These are phyloP conservation scores for Cyprinodon brontotheroides DNA, from an alignment of 2,113 vertebrate species.

Conservation along the genomic window DNA sequence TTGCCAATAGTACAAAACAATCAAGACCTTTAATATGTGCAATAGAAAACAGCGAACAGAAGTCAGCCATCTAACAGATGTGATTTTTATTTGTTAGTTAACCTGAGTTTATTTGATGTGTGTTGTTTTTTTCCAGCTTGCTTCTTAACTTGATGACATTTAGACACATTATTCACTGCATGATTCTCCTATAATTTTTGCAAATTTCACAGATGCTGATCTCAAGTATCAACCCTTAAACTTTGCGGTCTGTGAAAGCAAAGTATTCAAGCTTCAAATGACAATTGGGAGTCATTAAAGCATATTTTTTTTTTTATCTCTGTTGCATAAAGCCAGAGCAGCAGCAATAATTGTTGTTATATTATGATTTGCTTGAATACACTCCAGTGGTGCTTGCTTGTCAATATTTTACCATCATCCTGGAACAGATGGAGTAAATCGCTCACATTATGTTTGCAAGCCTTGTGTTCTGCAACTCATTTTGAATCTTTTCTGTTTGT, in stretches of 20 bases:
- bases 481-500: slow-evolving; percentile 52
- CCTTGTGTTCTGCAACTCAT: slow-evolving; percentile 37
- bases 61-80: not conserved
- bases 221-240: not conserved
- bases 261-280: slow-evolving; percentile 50
- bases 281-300: slow-evolving; percentile 36
- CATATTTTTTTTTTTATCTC: slow-evolving; percentile 6
- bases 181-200: not conserved
- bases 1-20: not conserved
- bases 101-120: slow-evolving; percentile 2
- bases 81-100: not conserved
- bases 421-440: slow-evolving; percentile 32
- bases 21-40: not conserved
- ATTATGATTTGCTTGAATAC: slow-evolving; percentile 53
- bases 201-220: slow-evolving; percentile 12
- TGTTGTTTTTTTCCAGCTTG: not conserved
- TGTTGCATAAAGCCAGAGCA: slow-evolving; percentile 45
- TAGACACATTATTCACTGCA: not conserved
- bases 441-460: slow-evolving; percentile 32
- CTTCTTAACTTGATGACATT: slow-evolving; percentile 14
- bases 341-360: slow-evolving; percentile 57
- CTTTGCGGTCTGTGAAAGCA: slow-evolving; percentile 32
- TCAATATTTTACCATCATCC: slow-evolving; percentile 47
- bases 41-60: not conserved
- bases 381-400: slow-evolving; percentile 51